Evolutionary conservation across 2,888 invertebrate genomes (phyloP).

Genomic region (Ceratothoa steindachneri): DNA sequence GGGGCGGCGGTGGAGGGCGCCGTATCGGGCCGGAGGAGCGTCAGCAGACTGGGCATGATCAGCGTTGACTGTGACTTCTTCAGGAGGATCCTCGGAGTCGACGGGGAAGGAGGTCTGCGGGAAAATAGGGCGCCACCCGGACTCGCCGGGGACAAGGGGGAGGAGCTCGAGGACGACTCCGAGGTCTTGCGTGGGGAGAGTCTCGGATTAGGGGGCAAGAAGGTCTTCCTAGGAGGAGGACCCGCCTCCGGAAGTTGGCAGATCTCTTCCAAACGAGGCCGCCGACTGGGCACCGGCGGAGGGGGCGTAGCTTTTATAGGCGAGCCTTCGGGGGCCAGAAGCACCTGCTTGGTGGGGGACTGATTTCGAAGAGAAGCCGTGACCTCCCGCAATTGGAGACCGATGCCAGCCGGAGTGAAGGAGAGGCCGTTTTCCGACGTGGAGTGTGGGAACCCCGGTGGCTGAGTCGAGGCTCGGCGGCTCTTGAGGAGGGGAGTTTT

Average conservation of each 20-base stretch:
- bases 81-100: not conserved
- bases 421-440: not conserved
- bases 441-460: not conserved
- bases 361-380: not conserved
- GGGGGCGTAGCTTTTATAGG: not conserved
- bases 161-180: not conserved
- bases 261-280: not conserved
- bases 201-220: not conserved
- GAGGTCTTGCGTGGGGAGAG: not conserved
- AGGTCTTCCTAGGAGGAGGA: not conserved
- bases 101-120: not conserved
- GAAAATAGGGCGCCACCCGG: not conserved
- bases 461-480: not conserved
- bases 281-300: not conserved
- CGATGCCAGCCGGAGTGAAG: not conserved
- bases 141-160: not conserved
- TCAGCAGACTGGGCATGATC: slow-evolving; percentile 2
- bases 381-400: not conserved
- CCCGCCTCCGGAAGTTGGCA: not conserved
- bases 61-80: slow-evolving; percentile 1
- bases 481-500: not conserved
- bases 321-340: not conserved
- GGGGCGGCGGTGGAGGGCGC: not conserved
- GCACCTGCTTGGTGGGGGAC: not conserved
- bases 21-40: not conserved